These are phyloP conservation scores for Pyrocephalus nanus DNA, from an alignment of 2,797 vertebrate species.

Conservation along the genomic window DNA sequence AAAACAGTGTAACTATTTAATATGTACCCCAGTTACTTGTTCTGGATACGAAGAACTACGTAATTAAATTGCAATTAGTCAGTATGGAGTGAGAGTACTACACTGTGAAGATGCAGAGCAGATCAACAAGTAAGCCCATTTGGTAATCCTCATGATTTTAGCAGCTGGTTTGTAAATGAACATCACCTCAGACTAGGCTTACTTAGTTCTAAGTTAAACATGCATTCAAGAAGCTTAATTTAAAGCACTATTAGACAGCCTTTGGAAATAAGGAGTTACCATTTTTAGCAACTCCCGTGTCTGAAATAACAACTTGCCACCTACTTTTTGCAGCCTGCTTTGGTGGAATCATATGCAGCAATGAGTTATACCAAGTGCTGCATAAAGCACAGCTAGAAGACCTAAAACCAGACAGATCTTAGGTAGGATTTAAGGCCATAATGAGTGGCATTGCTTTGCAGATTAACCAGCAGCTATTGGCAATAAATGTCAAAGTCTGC, in stretches of 20 bases:
- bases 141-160: neutral
- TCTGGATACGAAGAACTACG: neutral
- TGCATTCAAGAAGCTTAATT: slow-evolving; percentile 19
- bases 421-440: neutral
- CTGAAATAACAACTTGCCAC: slow-evolving; percentile 47
- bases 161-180: neutral
- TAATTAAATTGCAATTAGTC: neutral
- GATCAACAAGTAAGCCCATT: neutral
- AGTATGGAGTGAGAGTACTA: neutral
- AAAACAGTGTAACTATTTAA: neutral
- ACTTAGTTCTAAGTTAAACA: slow-evolving; percentile 36
- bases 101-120: neutral
- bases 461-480: neutral
- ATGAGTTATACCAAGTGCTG: neutral
- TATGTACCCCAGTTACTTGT: neutral
- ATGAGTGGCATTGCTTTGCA: neutral
- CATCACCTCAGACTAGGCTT: neutral
- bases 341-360: neutral
- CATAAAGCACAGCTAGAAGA: neutral
- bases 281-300: slow-evolving; percentile 40
- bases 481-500: neutral
- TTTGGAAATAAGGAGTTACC: slow-evolving; percentile 30
- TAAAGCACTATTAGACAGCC: neutral
- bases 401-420: neutral
- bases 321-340: slow-evolving; percentile 35